Base-by-base conservation (phyloP, 64 coral and sea anemone genomes). In the Trachythela sp. region DNA sequence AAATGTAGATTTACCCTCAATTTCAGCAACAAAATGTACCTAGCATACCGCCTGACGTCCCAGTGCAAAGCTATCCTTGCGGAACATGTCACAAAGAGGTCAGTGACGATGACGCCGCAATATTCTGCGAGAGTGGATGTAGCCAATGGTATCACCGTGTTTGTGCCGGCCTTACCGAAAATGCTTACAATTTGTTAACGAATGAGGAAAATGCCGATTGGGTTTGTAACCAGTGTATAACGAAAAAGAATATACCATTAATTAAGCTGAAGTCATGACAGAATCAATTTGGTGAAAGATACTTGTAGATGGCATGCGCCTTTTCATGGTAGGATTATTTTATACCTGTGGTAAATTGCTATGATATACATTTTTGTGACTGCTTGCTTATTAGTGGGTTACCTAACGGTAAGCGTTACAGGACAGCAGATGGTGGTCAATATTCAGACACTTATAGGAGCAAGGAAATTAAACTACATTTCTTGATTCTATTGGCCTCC, bases 91-190 rank as follows among this genome's bases (percentile, higher is more conserved):
- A 89, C 39, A 93, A 87, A 86, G 94, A 99, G 34, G 96, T 99
- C 18, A 91, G 94, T 51, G 96, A 99, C 54, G 92, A 99, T 87
- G 96, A 99, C 72, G 96, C 94, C 77, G 96, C 96, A 49, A 99
- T 99, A 54, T 85, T 94, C 45, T 99, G 96, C 60, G 96, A 99
- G 86, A 99, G 93, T 48, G 96, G 96, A 1, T 99, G 96, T 88
- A 89, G 93, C n/a, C 86, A 91, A 77, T 99, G 96, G 96, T 99
- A 94, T 84, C 96, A 99, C 76, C 54, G 96, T 43, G 86, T 99
- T 1, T 99, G 96, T 20, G 94, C 96, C 4, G 96, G 96, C 8
- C 52, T 99, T 40, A 99, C 96, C 4, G 93, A 87, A 30, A 37
- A 92, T n/a, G 96, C 96, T 27, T 99, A 99, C 83, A 88, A 91